Base-by-base conservation (phyloP, 2,888 invertebrate genomes). In the Pantelozetes paolii region DNA sequence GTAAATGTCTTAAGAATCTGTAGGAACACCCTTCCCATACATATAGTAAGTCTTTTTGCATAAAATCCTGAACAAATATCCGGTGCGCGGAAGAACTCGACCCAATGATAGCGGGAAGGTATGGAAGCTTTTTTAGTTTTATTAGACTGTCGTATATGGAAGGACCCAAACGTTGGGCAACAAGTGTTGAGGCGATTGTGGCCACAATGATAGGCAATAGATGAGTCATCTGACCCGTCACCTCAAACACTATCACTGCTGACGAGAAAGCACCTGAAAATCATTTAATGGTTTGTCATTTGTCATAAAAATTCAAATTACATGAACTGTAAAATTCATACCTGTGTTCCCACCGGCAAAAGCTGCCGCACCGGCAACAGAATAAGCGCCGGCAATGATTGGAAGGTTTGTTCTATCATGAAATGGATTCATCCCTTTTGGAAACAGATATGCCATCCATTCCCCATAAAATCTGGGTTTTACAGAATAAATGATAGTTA, bases 141-240 rank as follows among this genome's bases (percentile, higher is more conserved):
- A 99, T 98, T 81, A 98, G 96, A 83, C 94, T 94, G 86, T 99
- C 98, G 85, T 98, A 99, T 82, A 97, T 91, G 54, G 97, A 98
- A 0, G 97, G 98, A 80, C 95, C 94, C 15, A 99, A 85, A 20
- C 93, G 85, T 23, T 94, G 89, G 0, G 95, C 94, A 20, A 94
- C 89, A 0, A 95, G 97, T 83, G 97, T 98, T 45, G 97, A 90
- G 30, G 97, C 90, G 71, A 99, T 84, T 1, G 98, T 97, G 0
- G 97, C 92, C 78, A 97, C 93, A 91, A 96, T 94, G 74, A 94
- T 92, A 0, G 96, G 98, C 71, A 99, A 88, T 62, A 98, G 89
- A 81, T 97, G 96, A 0, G 94, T 92, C 79, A 99, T 92, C 85
- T 99, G 98, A 50, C 98, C 98, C 0, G 98, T 98, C 90, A 99